Evolutionary conservation across 2,888 invertebrate species (phyloP).

Genomic region (Rhingia campestris): DNA sequence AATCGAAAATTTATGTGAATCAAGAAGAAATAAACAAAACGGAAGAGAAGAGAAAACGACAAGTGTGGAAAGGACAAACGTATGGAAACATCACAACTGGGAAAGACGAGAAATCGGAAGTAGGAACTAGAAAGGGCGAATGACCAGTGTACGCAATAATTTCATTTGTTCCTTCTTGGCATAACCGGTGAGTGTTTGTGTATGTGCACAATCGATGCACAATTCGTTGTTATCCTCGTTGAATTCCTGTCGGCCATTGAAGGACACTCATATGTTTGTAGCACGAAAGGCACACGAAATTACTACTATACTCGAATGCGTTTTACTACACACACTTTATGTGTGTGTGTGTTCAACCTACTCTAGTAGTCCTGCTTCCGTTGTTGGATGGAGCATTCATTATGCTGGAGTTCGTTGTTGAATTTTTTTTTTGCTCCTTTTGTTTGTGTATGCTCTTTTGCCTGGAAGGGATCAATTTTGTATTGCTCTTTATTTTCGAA

Average conservation of each 20-base stretch:
- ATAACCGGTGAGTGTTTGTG: constrained; percentile 7
- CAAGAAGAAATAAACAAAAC: constrained; percentile 21
- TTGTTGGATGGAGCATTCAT: neutral
- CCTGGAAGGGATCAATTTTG: constrained; percentile 35
- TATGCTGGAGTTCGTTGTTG: neutral
- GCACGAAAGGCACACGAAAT: constrained; percentile 48
- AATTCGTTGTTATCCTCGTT: constrained; percentile 56
- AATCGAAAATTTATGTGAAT: constrained; percentile 50
- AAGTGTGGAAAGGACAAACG: constrained; percentile 12
- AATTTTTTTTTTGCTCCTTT: constrained; percentile 16
- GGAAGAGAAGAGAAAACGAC: neutral
- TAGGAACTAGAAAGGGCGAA: neutral
- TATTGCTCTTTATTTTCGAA: constrained; percentile 53
- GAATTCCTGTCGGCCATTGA: constrained; percentile 52
- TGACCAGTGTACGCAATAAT: constrained; percentile 41
- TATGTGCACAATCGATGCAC: constrained; percentile 25
- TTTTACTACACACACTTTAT: constrained; percentile 16
- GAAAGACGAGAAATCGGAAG: constrained; percentile 16
- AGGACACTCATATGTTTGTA: constrained; percentile 55
- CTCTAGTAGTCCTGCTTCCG: neutral
- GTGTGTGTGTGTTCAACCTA: neutral
- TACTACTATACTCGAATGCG: constrained; percentile 37
- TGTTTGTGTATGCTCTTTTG: constrained; percentile 7
- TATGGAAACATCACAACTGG: constrained; percentile 2
- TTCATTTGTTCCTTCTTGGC: constrained; percentile 31